phyloP scores from a whole-genome alignment of 35 echinoderm and acorn worm genomes.

The Patiria miniata region DNA sequence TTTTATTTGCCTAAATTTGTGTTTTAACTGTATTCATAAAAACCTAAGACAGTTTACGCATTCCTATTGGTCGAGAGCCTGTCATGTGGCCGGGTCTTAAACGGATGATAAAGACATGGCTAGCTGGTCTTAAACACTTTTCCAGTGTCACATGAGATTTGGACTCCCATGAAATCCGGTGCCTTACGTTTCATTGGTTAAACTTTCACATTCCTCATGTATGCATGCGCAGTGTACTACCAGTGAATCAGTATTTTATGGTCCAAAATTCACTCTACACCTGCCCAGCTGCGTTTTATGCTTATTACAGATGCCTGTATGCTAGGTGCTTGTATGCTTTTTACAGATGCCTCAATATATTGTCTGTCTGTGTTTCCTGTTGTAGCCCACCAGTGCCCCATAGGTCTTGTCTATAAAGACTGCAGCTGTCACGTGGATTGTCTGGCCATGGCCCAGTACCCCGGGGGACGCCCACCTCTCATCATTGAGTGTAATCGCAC shows the following conservation, averaged over 20 bases:
- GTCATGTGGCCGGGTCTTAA: no score
- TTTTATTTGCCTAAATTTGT: background rate
- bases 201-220: no score
- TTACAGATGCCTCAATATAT: background rate
- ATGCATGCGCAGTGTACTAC: no score
- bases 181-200: no score
- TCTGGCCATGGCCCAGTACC: background rate
- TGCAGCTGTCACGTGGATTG: background rate
- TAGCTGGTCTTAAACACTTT: no score
- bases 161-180: no score
- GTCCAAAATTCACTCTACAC: no score
- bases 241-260: no score
- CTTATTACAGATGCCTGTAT: background rate
- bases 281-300: background rate
- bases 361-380: background rate
- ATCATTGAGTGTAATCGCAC: conserved; percentile 22
- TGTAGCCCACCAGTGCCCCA: background rate
- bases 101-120: no score
- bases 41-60: background rate
- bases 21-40: background rate
- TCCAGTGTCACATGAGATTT: no score
- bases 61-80: no score
- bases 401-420: background rate
- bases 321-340: background rate
- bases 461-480: background rate